A percentile compares a stretch with the other conserved stretches of the same genome.
These are phyloP conservation scores for Leptonema lineaticorne DNA, from an alignment of 1,140 invertebrate genomes.

Conservation along the genomic window DNA sequence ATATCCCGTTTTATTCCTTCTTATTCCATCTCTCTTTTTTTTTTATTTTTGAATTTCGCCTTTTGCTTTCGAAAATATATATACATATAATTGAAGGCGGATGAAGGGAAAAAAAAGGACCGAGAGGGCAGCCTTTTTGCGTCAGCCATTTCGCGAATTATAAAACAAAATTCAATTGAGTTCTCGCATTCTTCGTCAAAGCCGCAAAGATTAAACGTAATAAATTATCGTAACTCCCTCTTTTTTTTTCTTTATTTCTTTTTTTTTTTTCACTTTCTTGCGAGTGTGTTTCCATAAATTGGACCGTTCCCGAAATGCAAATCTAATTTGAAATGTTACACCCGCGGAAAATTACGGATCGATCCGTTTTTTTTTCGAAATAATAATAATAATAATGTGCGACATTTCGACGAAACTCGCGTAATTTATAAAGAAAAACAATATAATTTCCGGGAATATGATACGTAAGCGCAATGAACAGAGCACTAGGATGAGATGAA, in stretches of 20 bases:
- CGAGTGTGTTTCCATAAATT: constrained; percentile 12
- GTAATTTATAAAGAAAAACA: too few species aligned
- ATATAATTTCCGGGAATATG: too few species aligned
- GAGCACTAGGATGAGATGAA: too few species aligned
- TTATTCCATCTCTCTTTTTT: background rate
- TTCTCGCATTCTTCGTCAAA: constrained; percentile 19
- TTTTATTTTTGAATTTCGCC: background rate
- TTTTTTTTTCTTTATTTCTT: too few species aligned
- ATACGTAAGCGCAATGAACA: too few species aligned
- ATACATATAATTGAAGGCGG: too few species aligned
- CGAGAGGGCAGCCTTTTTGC: constrained; percentile 4
- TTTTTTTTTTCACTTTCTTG: too few species aligned
- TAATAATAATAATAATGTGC: too few species aligned
- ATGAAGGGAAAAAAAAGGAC: too few species aligned
- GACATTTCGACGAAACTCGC: too few species aligned
- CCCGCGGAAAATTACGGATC: constrained; percentile 7
- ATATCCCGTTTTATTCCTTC: too few species aligned
- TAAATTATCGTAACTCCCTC: constrained; percentile 17
- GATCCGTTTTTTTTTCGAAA: background rate
- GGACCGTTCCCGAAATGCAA: constrained; percentile 7
- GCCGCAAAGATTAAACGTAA: constrained; percentile 18
- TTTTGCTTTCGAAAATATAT: too few species aligned
- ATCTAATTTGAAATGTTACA: constrained; percentile 13
- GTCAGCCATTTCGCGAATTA: constrained; percentile 19
- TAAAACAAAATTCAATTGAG: constrained; percentile 19